phyloP scores from a whole-genome alignment of 2,113 vertebrate genomes.

The Orthonyx spaldingii region DNA sequence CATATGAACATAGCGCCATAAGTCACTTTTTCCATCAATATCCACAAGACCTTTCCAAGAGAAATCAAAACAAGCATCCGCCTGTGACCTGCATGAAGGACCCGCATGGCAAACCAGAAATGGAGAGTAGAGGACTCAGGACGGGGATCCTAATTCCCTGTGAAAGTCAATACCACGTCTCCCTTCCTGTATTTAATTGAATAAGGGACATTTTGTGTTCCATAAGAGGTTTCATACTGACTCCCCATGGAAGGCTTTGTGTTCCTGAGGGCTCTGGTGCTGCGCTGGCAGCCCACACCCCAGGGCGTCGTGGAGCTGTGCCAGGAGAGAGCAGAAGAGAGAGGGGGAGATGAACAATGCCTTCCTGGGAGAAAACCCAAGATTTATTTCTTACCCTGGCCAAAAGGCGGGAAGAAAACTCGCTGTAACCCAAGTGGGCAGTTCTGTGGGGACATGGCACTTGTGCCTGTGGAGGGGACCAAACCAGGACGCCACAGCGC shows the following conservation, averaged over 20 bases:
- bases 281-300: neutral
- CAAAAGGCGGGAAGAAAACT: neutral
- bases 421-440: neutral
- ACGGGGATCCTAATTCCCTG: neutral
- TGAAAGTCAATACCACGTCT: neutral
- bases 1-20: neutral
- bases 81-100: neutral
- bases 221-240: neutral
- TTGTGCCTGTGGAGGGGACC: neutral
- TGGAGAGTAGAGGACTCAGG: neutral
- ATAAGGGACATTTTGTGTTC: neutral
- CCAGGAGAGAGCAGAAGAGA: neutral
- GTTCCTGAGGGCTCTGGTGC: neutral
- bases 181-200: neutral
- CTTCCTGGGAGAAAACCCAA: neutral
- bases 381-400: neutral
- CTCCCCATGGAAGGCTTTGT: accelerated
- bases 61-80: neutral
- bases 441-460: neutral
- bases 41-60: neutral
- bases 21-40: neutral
- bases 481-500: neutral
- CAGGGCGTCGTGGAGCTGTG: neutral
- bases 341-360: neutral
- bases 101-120: neutral